Evolutionary conservation across 1,140 invertebrate genomes (phyloP).

Genomic region (Drosophila athabasca): DNA sequence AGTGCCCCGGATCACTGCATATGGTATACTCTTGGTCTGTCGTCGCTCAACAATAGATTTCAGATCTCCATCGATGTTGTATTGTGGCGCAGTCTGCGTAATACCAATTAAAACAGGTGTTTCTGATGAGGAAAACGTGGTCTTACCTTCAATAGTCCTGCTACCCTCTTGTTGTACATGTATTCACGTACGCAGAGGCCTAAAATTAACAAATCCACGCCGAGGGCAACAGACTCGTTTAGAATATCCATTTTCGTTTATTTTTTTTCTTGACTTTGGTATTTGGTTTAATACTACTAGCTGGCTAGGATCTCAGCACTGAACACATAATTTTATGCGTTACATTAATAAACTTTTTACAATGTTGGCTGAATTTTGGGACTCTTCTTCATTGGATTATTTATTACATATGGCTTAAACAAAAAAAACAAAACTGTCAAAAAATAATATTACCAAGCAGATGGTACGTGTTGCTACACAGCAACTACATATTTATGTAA

Average conservation of each 20-base stretch:
- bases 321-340: no score
- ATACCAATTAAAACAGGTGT: conserved; percentile 7
- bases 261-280: neutral
- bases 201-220: conserved; percentile 89
- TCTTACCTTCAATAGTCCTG: conserved; percentile 87
- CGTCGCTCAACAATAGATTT: conserved; percentile 86
- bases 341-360: no score
- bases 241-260: conserved; percentile 69
- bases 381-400: no score
- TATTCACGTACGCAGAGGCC: conserved; percentile 89
- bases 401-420: no score
- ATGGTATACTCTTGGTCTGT: conserved; percentile 87
- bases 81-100: conserved; percentile 87
- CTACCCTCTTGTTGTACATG: conserved; percentile 88
- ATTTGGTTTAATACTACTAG: no score
- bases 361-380: no score
- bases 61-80: conserved; percentile 87
- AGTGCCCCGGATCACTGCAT: conserved; percentile 89
- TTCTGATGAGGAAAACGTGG: conserved; percentile 1
- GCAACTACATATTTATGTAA: no score
- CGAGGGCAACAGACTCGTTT: conserved; percentile 87
- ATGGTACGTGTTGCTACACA: no score
- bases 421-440: neutral
- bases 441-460: no score
- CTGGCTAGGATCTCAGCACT: neutral